phyloP scores from a whole-genome alignment of 1,140 invertebrate genomes.

The Conus ventricosus region DNA sequence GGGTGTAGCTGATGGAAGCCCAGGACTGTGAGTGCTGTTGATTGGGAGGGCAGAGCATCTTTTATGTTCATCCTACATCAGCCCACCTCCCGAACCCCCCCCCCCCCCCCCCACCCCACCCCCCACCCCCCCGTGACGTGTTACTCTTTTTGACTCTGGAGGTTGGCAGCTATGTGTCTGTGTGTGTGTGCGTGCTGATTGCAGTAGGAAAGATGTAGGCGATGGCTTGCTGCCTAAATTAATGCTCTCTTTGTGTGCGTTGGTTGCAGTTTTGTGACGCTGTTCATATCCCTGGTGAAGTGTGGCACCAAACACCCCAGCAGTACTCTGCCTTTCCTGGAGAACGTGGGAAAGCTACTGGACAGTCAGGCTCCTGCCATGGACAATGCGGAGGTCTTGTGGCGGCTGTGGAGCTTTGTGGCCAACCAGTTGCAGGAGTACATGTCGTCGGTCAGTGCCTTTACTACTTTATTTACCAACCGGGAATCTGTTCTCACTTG shows the following conservation, averaged over 20 bases:
- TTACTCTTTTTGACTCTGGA: no score
- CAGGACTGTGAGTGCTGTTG: no score
- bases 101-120: no score
- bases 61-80: no score
- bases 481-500: no score
- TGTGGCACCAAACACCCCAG: slow-evolving; percentile 53
- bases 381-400: slow-evolving; percentile 54
- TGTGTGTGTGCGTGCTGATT: no score
- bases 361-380: slow-evolving; percentile 47
- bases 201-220: background rate
- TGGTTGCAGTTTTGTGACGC: slow-evolving; percentile 56
- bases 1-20: no score
- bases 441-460: slow-evolving; percentile 56
- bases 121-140: no score
- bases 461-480: background rate
- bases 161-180: no score
- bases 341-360: slow-evolving; percentile 62
- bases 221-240: background rate
- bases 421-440: slow-evolving; percentile 56
- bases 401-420: slow-evolving; percentile 64
- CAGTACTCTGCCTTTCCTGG: slow-evolving; percentile 62
- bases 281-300: slow-evolving; percentile 57
- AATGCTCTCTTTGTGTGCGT: no score
- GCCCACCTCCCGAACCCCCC: no score
- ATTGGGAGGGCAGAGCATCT: no score